phyloP scores from a whole-genome alignment of 2,113 vertebrate genomes.

The Agapornis roseicollis region DNA sequence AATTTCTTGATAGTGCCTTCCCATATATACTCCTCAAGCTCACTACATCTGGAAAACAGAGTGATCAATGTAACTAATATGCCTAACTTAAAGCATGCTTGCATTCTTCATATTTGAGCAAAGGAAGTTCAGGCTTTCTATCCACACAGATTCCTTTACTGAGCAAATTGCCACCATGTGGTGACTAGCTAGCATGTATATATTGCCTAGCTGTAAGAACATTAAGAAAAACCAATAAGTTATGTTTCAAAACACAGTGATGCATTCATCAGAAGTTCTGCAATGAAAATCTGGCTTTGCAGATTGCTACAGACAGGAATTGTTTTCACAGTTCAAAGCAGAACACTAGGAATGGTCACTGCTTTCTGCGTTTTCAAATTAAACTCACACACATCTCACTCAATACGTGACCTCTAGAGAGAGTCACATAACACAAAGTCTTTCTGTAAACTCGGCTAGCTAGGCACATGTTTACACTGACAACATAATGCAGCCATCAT shows the following conservation, averaged over 20 bases:
- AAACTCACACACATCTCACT: neutral
- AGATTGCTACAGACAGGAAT: neutral
- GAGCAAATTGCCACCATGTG: slow-evolving; percentile 3
- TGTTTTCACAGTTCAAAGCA: neutral
- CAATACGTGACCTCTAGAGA: neutral
- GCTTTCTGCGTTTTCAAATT: neutral
- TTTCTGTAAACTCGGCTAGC: neutral
- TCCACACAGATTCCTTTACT: neutral
- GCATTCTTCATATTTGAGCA: neutral
- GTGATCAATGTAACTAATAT: neutral
- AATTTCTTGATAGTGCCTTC: neutral
- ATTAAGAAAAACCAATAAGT: neutral
- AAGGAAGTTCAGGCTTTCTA: neutral
- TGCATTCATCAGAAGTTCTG: neutral
- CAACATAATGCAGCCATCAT: neutral
- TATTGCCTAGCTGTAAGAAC: neutral
- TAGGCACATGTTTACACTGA: neutral
- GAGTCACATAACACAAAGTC: neutral
- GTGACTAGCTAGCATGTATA: neutral
- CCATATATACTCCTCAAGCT: neutral
- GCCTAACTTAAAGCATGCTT: neutral
- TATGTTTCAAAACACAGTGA: rapidly evolving
- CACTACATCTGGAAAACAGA: neutral
- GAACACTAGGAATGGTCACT: neutral
- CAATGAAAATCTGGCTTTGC: neutral